phyloP scores from a whole-genome alignment of 35 echinoderm and acorn worm species.

The Nesometra sesokonis region DNA sequence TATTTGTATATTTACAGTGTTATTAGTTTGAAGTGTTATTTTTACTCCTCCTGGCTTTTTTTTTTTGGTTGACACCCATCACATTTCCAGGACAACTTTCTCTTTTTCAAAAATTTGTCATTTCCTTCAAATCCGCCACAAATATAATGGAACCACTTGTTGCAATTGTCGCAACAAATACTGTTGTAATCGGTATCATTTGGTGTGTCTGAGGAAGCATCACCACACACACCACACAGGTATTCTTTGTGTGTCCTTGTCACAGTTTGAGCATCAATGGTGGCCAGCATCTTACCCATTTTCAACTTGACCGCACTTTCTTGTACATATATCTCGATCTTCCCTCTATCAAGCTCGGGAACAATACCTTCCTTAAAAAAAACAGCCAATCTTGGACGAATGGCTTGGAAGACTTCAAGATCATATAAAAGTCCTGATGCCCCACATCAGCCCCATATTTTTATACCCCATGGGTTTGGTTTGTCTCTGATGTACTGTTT shows the following conservation, averaged over 20 bases:
- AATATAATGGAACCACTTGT: no score
- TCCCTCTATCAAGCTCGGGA: constrained; percentile 10
- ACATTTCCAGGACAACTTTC: no score
- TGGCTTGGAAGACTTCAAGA: constrained; percentile 25
- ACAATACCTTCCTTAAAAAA: constrained; percentile 22
- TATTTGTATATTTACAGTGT: background rate
- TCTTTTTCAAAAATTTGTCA: no score
- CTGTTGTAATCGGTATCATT: background rate
- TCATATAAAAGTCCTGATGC: constrained; percentile 12
- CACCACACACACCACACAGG: background rate
- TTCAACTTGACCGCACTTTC: background rate
- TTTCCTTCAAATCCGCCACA: no score
- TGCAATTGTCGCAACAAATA: no score
- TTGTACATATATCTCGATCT: background rate
- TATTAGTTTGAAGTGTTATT: background rate
- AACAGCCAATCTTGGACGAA: constrained; percentile 5
- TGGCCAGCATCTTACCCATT: constrained; percentile 1
- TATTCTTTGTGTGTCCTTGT: background rate
- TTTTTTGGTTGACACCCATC: no score
- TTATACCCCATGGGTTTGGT: constrained; percentile 18
- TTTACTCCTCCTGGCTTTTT: no score
- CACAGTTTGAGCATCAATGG: constrained; percentile 1
- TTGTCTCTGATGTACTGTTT: background rate
- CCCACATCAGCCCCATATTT: constrained; percentile 6
- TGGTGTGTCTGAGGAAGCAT: background rate